A percentile compares a stretch with the other conserved stretches of the same genome.
These are phyloP conservation scores for Karalla daura DNA, from an alignment of 2,797 vertebrate species.

Conservation along the genomic window DNA sequence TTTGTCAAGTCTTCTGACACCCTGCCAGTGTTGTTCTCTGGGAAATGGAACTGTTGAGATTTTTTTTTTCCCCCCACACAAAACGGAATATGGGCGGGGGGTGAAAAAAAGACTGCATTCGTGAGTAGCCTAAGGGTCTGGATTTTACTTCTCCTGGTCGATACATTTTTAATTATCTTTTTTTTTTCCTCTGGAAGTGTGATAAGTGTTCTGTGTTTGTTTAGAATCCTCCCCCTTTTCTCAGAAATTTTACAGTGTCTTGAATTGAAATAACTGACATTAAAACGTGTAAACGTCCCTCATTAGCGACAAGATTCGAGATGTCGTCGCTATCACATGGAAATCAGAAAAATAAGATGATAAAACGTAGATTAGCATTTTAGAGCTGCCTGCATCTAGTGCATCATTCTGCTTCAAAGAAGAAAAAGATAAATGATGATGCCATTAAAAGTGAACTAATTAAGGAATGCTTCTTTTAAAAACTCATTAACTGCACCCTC, in stretches of 20 bases:
- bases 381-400: slow-evolving; percentile 94
- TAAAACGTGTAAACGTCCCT: slow-evolving; percentile 86
- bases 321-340: slow-evolving; percentile 85
- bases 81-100: slow-evolving; percentile 37
- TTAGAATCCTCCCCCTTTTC: slow-evolving; percentile 35
- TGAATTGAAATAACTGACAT: slow-evolving; percentile 79
- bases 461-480: slow-evolving; percentile 99
- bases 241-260: slow-evolving; percentile 43
- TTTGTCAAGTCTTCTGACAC: slow-evolving; percentile 83
- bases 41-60: slow-evolving; percentile 76
- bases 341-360: slow-evolving; percentile 91
- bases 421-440: slow-evolving; percentile 99
- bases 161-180: slow-evolving; percentile 74
- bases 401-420: slow-evolving; percentile 99
- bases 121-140: slow-evolving; percentile 65
- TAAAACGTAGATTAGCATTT: slow-evolving; percentile 94
- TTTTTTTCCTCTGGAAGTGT: slow-evolving; percentile 46
- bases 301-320: slow-evolving; percentile 81
- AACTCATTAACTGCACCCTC: slow-evolving; percentile 99
- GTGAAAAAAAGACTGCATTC: slow-evolving; percentile 52
- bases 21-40: slow-evolving; percentile 81
- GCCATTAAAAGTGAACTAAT: slow-evolving; percentile 99
- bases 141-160: slow-evolving; percentile 67
- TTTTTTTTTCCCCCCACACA: slow-evolving; percentile 32
- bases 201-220: slow-evolving; percentile 62